Evolutionary conservation across 1,140 invertebrate species (phyloP).

Genomic region (Homalodisca vitripennis): DNA sequence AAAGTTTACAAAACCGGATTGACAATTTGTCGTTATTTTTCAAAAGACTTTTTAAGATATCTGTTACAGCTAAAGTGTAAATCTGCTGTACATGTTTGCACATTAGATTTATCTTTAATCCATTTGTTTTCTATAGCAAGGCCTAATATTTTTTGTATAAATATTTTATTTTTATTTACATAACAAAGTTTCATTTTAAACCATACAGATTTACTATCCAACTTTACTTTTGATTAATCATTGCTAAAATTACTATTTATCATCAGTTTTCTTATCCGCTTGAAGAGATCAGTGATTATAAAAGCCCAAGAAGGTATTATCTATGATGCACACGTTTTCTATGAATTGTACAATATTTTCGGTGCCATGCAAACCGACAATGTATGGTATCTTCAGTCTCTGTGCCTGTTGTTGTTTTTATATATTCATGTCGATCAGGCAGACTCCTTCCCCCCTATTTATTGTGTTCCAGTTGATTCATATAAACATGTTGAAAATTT

Average conservation of each 20-base stretch:
- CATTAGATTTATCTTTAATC: background rate
- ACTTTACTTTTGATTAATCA: too few relatives aligned
- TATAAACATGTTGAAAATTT: constrained; percentile 25
- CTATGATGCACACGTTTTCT: constrained; percentile 5
- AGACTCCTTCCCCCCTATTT: constrained; percentile 7
- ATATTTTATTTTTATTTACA: too few relatives aligned
- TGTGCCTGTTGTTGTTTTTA: constrained; percentile 23
- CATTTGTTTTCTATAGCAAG: too few relatives aligned
- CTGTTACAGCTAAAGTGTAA: too few relatives aligned
- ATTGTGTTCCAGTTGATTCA: constrained; percentile 27
- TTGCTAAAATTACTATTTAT: too few relatives aligned
- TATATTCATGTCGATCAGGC: constrained; percentile 21
- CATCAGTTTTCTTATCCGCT: background rate
- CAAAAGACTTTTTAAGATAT: too few relatives aligned
- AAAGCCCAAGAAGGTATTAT: background rate
- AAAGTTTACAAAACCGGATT: too few relatives aligned
- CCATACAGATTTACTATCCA: too few relatives aligned
- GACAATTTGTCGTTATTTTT: too few relatives aligned
- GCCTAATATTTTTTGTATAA: too few relatives aligned
- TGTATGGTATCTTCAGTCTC: constrained; percentile 5
- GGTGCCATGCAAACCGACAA: background rate
- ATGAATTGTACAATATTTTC: constrained; percentile 21
- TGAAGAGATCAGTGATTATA: background rate
- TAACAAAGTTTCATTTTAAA: too few relatives aligned
- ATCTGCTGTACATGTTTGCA: too few relatives aligned